Base-by-base conservation (phyloP, 2,888 invertebrate genomes). In the Heteromurus nitidus region DNA sequence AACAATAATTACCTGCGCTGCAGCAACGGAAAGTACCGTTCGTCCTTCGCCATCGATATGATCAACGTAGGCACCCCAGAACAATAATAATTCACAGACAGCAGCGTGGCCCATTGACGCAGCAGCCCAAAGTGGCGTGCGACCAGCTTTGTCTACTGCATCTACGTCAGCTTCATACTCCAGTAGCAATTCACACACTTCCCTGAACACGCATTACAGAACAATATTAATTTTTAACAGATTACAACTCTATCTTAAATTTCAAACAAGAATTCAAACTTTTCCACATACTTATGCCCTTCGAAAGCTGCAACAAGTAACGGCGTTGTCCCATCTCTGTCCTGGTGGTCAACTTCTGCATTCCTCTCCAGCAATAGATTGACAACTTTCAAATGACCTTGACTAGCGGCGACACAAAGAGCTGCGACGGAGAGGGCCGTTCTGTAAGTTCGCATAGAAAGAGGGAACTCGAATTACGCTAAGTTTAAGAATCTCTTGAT, bases 11-110 rank as follows among this genome's bases (percentile, higher is more conserved):
- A 86, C 85, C 84, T 85, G 86, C 11, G 86, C 86, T n/a, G 90
- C 89, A 7, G 91, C 90, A 24, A 91, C 89, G 68, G 90, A 90
- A 30, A 91, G 88, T 50, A 91, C 97, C 0, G 97, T 98, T 44
- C 98, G 92, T 0, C 98, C 98, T 89, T 97, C 97, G 2, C 93
- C 93, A 90, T 98, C 98, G 91, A 98, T 97, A 88, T 93, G 94
- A 90, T 98, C 98, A 70, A 97, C 96, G 88, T 96, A 95, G 83
- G 97, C 97, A 50, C 97, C 97, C 97, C 97, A 97, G 90, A 96
- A 97, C 84, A 98, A 91, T 85, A 98, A 90, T 85, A 96, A 91
- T 18, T 95, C 93, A 0, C 96, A 95, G 0, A 96, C 94, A 16
- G 93, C 92, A 26, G 95, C 94, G 89, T 97, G 97, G 0, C 97